A percentile compares a stretch with the other conserved stretches of the same genome.
Evolutionary conservation across 2,797 vertebrate species (phyloP).

Genomic region (Falco naumanni): DNA sequence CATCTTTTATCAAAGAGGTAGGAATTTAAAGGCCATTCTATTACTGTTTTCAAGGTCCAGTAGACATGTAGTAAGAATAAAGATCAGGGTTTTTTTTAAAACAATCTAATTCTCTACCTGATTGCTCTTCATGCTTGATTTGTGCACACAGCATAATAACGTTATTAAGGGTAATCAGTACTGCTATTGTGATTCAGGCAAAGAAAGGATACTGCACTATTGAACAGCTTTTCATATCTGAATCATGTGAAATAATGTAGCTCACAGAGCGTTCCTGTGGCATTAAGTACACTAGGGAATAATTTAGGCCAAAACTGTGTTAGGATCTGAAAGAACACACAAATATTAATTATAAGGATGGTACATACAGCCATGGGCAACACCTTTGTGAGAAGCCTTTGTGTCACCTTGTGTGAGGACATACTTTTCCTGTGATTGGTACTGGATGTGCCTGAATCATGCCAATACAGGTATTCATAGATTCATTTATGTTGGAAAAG

Average conservation of each 20-base stretch:
- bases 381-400: background rate
- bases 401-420: background rate
- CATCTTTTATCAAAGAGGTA: slow-evolving; percentile 18
- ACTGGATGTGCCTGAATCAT: background rate
- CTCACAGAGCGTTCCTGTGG: background rate
- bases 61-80: slow-evolving; percentile 19
- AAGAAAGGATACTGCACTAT: background rate
- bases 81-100: background rate
- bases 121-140: slow-evolving; percentile 44
- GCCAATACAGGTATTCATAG: background rate
- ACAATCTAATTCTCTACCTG: slow-evolving; percentile 50
- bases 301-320: background rate
- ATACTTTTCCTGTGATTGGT: background rate
- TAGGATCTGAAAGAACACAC: background rate
- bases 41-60: slow-evolving; percentile 54
- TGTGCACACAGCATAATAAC: slow-evolving; percentile 39
- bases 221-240: background rate
- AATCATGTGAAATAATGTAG: background rate
- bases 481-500: too few relatives aligned
- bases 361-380: background rate
- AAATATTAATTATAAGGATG: background rate
- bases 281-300: background rate
- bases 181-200: background rate
- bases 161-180: slow-evolving; percentile 55
- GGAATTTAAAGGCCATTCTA: slow-evolving; percentile 43